Evolutionary conservation across 2,888 invertebrate genomes (phyloP).

Genomic region (Cotesia congregata): DNA sequence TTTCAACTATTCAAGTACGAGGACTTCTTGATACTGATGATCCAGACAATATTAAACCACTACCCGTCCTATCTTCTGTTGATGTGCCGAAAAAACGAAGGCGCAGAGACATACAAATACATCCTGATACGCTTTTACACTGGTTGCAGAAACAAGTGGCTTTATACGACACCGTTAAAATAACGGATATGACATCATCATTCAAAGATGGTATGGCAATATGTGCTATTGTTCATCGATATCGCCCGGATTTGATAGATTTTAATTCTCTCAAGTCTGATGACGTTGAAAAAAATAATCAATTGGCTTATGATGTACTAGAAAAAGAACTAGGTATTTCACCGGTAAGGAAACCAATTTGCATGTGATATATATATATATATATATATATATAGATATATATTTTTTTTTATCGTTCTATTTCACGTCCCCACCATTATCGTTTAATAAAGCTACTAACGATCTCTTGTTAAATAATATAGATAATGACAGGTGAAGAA

Average conservation of each 20-base stretch:
- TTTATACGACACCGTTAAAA: slow-evolving; percentile 74
- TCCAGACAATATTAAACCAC: slow-evolving; percentile 74
- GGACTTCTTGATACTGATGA: slow-evolving; percentile 82
- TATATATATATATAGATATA: too few relatives aligned
- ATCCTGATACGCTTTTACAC: slow-evolving; percentile 81
- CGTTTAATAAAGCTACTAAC: slow-evolving; percentile 27
- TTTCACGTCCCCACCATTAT: slow-evolving; percentile 19
- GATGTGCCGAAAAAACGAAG: slow-evolving; percentile 79
- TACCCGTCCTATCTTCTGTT: slow-evolving; percentile 69
- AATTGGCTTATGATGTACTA: slow-evolving; percentile 87
- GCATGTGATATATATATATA: slow-evolving; percentile 5
- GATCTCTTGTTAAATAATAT: slow-evolving; percentile 28
- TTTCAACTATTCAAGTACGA: slow-evolving; percentile 83
- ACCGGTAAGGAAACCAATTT: slow-evolving; percentile 68
- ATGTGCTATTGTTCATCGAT: slow-evolving; percentile 84
- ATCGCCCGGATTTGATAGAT: slow-evolving; percentile 91
- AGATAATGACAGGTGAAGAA: slow-evolving; percentile 83
- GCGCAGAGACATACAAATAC: slow-evolving; percentile 78
- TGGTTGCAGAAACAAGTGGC: slow-evolving; percentile 85
- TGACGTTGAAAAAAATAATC: slow-evolving; percentile 80
- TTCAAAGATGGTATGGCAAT: slow-evolving; percentile 79
- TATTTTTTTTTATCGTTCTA: slow-evolving; percentile 21
- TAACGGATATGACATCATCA: slow-evolving; percentile 79
- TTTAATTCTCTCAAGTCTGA: slow-evolving; percentile 77
- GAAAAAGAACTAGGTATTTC: slow-evolving; percentile 85